Evolutionary conservation across 2,113 vertebrate genomes (phyloP), one percentile per base, ranked within the genome.

Genomic region (Blennius ocellaris): DNA sequence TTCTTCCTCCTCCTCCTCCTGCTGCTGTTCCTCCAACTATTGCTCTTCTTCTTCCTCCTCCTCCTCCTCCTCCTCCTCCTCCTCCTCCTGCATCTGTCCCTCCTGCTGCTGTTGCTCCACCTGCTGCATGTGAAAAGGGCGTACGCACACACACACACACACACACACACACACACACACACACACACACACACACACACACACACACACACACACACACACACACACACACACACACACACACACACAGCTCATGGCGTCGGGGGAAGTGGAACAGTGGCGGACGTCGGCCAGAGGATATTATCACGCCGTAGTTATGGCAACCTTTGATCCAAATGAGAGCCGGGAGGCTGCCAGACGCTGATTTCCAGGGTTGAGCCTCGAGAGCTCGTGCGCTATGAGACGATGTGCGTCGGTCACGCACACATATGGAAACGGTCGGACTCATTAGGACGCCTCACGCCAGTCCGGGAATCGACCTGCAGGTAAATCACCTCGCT

Each of bases 381-480:
- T 30, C 21, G 2, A 30, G 21, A 41, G 55, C 69, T 61, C 74
- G 75, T 61, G 50, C 76, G 73, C 78, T 21, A 30, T 56, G 37
- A 12, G 5, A 74, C 73, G 50, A 68, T 6, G 11, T 16, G 2
- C 14, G 1, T 6, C 49, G 61, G 60, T 71, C 54, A 49, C 66
- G 75, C 54, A 76, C 74, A 56, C 81, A 81, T 80, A 87, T 82
- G 80, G 36, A 72, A 68, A 78, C 76, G 36, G 75, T 16, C 17
- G n/a, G 17, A 5, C 39, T 80, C 76, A 73, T 78, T 66, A 61
- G 60, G 52, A 64, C 54, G 38, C 72, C 64, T 65, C 36, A 6
- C 61, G 77, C 66, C 64, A 84, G 49, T 67, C 73, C 55, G 6
- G 6, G 43, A 65, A 61, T 76, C 56, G 66, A 69, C 58, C 62